Percentiles rank a stretch among this genome's conserved stretches.
phyloP scores from a whole-genome alignment of 2,888 invertebrate genomes.

The Spicauda simplicius region DNA sequence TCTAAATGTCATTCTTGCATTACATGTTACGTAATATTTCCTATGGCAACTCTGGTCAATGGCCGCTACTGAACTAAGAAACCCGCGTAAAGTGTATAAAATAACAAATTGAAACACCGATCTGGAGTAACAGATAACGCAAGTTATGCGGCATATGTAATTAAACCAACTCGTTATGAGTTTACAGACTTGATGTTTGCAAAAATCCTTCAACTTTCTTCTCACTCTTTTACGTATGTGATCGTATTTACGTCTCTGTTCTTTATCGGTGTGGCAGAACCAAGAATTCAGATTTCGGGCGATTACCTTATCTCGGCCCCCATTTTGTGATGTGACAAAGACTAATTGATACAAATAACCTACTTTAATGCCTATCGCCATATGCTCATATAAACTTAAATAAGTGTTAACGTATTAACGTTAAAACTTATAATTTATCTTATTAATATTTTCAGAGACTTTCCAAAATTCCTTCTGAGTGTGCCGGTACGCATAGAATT shows the following conservation, averaged over 20 bases:
- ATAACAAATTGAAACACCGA: too few relatives aligned
- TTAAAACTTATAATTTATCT: too few relatives aligned
- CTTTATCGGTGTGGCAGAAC: slow-evolving; percentile 10
- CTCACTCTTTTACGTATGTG: neutral
- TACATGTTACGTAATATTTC: too few relatives aligned
- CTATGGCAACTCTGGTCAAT: too few relatives aligned
- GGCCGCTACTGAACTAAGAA: too few relatives aligned
- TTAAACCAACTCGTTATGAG: neutral
- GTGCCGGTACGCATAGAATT: too few relatives aligned
- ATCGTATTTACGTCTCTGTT: neutral
- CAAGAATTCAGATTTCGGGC: slow-evolving; percentile 41
- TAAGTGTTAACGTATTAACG: too few relatives aligned
- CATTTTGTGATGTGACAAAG: slow-evolving; percentile 41
- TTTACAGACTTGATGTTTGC: slow-evolving; percentile 7
- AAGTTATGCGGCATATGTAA: neutral
- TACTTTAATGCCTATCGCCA: neutral
- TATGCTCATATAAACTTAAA: neutral
- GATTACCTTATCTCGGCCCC: slow-evolving; percentile 47
- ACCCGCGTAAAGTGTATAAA: too few relatives aligned
- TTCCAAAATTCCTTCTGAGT: too few relatives aligned
- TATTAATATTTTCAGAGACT: too few relatives aligned
- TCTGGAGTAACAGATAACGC: too few relatives aligned
- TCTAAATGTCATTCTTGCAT: too few relatives aligned
- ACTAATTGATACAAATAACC: slow-evolving; percentile 18
- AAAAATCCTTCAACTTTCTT: slow-evolving; percentile 7